Conservation (phyloP, 2,797 vertebrate genomes). For the Scyliorhinus canicula region DNA sequence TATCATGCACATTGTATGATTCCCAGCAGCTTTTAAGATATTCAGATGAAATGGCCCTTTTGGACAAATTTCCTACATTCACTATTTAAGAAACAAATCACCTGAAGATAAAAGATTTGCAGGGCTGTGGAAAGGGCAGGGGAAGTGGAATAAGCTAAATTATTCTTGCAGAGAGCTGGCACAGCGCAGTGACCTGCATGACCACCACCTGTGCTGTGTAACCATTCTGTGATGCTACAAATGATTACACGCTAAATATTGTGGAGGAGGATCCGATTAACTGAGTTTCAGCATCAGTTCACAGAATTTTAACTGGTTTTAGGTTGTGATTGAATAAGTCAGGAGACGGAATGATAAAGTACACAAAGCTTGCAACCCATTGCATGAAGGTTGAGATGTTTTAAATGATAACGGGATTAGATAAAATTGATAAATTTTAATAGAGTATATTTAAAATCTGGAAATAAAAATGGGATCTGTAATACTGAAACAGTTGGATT, state of each 20-base stretch:
- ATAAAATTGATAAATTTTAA: background rate
- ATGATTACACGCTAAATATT: background rate
- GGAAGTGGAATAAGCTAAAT: background rate
- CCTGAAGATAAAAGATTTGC: background rate
- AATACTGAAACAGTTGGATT: background rate
- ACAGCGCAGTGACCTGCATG: background rate
- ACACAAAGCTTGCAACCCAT: background rate
- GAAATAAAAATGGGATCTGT: background rate
- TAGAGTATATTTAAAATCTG: background rate
- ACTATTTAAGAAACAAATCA: background rate
- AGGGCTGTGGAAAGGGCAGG: background rate
- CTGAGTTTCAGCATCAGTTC: background rate
- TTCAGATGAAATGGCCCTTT: background rate
- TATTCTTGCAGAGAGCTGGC: background rate
- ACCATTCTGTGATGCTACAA: background rate
- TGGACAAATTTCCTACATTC: background rate
- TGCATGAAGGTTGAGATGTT: background rate
- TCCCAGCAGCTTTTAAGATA: background rate
- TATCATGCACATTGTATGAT: background rate
- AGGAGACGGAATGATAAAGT: background rate
- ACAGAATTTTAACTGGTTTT: background rate
- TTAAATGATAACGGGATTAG: background rate
- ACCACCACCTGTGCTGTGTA: background rate
- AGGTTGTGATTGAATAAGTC: background rate
- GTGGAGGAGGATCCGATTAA: background rate